These are phyloP conservation scores for Dysmachus trigonus DNA, from an alignment of 2,888 invertebrate genomes.

Conservation along the genomic window DNA sequence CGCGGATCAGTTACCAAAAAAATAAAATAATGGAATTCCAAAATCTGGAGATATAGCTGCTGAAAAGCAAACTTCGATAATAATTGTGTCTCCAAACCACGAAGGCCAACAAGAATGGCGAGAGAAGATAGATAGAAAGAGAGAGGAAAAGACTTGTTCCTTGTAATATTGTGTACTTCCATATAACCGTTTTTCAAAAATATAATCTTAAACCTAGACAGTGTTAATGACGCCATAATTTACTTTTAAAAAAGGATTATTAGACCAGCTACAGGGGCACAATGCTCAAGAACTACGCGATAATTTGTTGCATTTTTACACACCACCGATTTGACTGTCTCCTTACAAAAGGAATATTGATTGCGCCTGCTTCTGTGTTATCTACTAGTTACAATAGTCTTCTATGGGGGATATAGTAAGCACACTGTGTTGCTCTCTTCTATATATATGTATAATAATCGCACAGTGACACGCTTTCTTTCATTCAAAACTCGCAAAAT, in stretches of 20 bases:
- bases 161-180: conserved; percentile 7
- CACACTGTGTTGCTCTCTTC: conserved; percentile 24
- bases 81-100: background rate
- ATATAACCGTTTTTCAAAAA: conserved; percentile 38
- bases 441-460: conserved; percentile 30
- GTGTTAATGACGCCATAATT: conserved; percentile 20
- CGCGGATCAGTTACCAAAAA: background rate
- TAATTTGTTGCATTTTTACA: conserved; percentile 19
- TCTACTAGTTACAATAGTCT: conserved; percentile 13
- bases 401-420: conserved; percentile 12
- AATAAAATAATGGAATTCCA: too few species aligned
- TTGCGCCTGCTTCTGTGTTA: background rate
- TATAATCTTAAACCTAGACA: conserved; percentile 17
- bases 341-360: conserved; percentile 28
- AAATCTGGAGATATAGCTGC: background rate
- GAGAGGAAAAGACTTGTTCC: background rate
- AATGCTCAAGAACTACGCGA: background rate
- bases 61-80: background rate
- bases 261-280: background rate
- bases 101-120: background rate
- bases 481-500: conserved; percentile 36
- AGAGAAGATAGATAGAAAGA: background rate
- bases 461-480: conserved; percentile 26
- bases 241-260: conserved; percentile 13
- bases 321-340: conserved; percentile 3